Conservation (phyloP, 2,797 vertebrate species). For the Bucorvus abyssinicus region DNA sequence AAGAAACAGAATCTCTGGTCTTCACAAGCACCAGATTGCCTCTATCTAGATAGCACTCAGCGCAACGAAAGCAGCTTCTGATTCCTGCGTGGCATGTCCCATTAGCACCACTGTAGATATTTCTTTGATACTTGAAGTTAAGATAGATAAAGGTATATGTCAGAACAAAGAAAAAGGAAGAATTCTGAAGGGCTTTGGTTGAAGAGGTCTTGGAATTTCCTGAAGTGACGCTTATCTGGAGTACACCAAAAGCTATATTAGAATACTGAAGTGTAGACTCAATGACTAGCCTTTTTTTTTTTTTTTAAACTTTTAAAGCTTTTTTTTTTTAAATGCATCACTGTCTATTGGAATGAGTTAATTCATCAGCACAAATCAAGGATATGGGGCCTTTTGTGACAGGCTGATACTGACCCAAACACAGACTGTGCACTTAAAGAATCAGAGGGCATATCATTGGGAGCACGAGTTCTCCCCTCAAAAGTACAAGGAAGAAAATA, state of each 20-base stretch:
- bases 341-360: not conserved
- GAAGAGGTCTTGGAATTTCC: not conserved
- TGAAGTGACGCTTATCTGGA: not conserved
- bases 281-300: too few relatives aligned
- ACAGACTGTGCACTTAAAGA: not conserved
- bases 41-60: not conserved
- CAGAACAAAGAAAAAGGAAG: not conserved
- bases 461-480: not conserved
- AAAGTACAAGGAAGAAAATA: not conserved
- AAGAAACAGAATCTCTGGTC: not conserved
- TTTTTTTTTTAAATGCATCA: not conserved
- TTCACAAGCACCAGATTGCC: not conserved
- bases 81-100: not conserved
- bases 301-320: too few relatives aligned
- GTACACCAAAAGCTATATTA: not conserved
- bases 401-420: not conserved
- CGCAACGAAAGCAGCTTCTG: not conserved
- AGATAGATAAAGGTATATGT: not conserved
- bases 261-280: not conserved
- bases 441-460: rapidly evolving
- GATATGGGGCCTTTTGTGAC: not conserved
- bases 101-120: not conserved
- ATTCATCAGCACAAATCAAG: not conserved
- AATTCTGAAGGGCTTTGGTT: not conserved
- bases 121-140: not conserved